These are phyloP conservation scores for Sesia apiformis DNA, from an alignment of 2,888 invertebrate genomes.

Conservation along the genomic window DNA sequence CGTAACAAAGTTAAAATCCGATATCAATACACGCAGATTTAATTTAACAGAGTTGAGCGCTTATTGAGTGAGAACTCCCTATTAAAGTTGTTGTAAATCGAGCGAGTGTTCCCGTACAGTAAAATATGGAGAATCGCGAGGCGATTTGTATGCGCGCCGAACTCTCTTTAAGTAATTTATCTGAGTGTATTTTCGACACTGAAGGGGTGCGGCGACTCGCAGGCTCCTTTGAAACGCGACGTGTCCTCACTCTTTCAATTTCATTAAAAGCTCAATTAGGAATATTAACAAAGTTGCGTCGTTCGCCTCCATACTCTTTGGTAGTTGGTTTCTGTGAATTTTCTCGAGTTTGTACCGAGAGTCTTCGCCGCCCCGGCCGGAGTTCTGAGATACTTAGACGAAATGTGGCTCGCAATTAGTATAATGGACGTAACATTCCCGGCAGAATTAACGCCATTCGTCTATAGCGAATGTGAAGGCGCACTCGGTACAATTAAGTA, in stretches of 20 bases:
- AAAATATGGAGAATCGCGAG: conserved; percentile 56
- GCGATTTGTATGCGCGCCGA: conserved; percentile 64
- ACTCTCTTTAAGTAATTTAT: conserved; percentile 62
- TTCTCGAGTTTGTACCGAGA: conserved; percentile 57
- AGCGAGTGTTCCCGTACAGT: neutral
- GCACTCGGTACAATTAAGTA: conserved; percentile 61
- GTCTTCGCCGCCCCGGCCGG: conserved; percentile 47
- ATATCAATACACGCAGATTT: conserved; percentile 53
- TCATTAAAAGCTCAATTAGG: conserved; percentile 72
- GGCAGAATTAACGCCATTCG: conserved; percentile 60
- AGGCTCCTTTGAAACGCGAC: conserved; percentile 45
- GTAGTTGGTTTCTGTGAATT: conserved; percentile 53
- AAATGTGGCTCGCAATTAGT: conserved; percentile 70
- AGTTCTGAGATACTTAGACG: conserved; percentile 65
- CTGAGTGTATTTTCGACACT: conserved; percentile 62
- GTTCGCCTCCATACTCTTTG: conserved; percentile 59
- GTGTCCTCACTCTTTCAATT: conserved; percentile 67
- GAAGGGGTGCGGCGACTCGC: conserved; percentile 38
- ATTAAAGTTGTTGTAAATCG: no score
- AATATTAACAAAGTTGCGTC: conserved; percentile 64
- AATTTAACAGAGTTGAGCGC: conserved; percentile 43
- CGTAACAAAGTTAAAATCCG: conserved; percentile 51
- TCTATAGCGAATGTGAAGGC: conserved; percentile 54
- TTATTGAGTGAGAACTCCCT: neutral
- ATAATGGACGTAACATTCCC: conserved; percentile 67